Percentiles rank a stretch among this genome's conserved stretches.
Conservation (phyloP, 2,888 invertebrate species). For the Litoditis marina region DNA sequence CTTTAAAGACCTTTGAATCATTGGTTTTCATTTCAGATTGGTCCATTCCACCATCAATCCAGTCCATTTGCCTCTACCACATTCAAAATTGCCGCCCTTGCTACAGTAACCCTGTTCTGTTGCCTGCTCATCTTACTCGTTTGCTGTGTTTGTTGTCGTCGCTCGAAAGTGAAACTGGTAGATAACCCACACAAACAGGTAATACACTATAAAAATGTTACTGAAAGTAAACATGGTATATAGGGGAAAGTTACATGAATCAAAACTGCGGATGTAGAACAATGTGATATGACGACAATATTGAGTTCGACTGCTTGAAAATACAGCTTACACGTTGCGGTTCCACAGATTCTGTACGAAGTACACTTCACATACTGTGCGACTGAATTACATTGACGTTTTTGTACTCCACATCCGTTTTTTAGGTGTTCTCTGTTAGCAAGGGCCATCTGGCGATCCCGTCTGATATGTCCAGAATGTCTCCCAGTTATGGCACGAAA, state of each 20-base stretch:
- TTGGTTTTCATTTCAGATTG: slow-evolving; percentile 29
- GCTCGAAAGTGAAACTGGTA: slow-evolving; percentile 19
- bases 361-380: too few species aligned
- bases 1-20: too few species aligned
- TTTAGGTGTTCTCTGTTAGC: slow-evolving; percentile 12
- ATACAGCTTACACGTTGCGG: too few species aligned
- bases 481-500: slow-evolving; percentile 20
- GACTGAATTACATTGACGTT: too few species aligned
- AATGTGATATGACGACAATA: too few species aligned
- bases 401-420: too few species aligned
- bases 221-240: too few species aligned
- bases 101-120: slow-evolving; percentile 71
- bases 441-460: slow-evolving; percentile 2
- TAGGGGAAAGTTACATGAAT: too few species aligned
- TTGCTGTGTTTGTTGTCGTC: slow-evolving; percentile 60
- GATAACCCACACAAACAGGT: slow-evolving; percentile 23
- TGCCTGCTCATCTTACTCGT: slow-evolving; percentile 71
- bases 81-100: slow-evolving; percentile 75
- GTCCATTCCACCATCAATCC: slow-evolving; percentile 66
- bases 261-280: too few species aligned
- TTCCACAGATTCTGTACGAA: too few species aligned
- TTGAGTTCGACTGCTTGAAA: too few species aligned
- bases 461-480: slow-evolving; percentile 28
- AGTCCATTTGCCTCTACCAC: slow-evolving; percentile 21
- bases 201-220: not conserved